A percentile compares a stretch with the other conserved stretches of the same genome.
Evolutionary conservation across 2,888 invertebrate species (phyloP).

Genomic region (Aricia artaxerxes): DNA sequence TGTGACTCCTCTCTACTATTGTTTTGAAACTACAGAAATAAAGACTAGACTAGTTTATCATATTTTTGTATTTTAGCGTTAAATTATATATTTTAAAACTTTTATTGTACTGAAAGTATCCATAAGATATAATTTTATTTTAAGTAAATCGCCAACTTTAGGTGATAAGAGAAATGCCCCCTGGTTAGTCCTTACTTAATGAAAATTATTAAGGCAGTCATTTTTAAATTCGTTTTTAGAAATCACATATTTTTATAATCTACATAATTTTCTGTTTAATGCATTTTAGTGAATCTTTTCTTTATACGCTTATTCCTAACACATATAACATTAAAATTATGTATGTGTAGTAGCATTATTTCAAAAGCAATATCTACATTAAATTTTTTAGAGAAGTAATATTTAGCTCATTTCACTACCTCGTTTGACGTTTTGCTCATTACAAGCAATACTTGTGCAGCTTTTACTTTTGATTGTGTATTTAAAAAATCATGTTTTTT

Average conservation of each 20-base stretch:
- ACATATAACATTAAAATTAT: background rate
- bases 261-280: background rate
- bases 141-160: background rate
- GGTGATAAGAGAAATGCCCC: background rate
- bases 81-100: constrained; percentile 2
- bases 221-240: background rate
- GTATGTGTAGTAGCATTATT: background rate
- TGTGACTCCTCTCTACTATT: background rate
- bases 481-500: background rate
- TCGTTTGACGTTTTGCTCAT: constrained; percentile 24
- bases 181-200: background rate
- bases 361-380: background rate
- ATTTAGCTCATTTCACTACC: constrained; percentile 24
- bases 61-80: constrained; percentile 16
- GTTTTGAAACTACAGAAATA: background rate
- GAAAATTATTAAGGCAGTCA: background rate
- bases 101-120: background rate
- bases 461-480: background rate
- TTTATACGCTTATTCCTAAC: background rate
- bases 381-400: background rate
- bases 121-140: background rate
- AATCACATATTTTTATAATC: background rate
- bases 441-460: constrained; percentile 20
- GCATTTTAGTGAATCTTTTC: background rate
- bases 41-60: background rate